These are phyloP conservation scores for Drosophila aldrichi DNA, from an alignment of 2,888 invertebrate species.

Conservation along the genomic window DNA sequence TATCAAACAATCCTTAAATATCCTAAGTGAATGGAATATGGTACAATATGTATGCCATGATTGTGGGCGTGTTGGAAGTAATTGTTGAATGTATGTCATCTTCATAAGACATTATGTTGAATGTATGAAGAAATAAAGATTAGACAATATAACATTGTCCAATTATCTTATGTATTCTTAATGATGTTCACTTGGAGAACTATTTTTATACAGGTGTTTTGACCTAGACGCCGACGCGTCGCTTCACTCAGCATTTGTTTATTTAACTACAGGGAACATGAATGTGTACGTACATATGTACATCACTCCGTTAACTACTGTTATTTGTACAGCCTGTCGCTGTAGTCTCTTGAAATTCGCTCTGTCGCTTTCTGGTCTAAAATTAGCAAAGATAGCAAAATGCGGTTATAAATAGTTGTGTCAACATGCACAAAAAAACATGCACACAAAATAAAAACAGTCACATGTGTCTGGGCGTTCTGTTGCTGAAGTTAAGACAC, in stretches of 20 bases:
- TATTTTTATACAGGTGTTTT: constrained; percentile 47
- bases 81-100: not conserved
- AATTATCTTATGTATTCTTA: not conserved
- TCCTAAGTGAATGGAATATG: not conserved
- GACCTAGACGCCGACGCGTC: constrained; percentile 12
- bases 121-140: not conserved
- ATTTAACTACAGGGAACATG: not conserved
- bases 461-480: constrained; percentile 52
- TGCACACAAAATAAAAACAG: constrained; percentile 19
- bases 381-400: constrained; percentile 74
- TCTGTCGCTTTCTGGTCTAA: constrained; percentile 64
- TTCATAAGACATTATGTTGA: no score
- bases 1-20: constrained; percentile 1
- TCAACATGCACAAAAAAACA: constrained; percentile 57
- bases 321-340: constrained; percentile 73
- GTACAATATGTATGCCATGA: no score
- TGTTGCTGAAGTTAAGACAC: constrained; percentile 24
- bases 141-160: not conserved
- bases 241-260: constrained; percentile 40
- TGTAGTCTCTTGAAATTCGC: constrained; percentile 55
- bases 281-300: not conserved
- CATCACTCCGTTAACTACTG: constrained; percentile 28
- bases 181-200: not conserved
- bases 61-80: no score
- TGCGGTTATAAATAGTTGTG: constrained; percentile 74